A percentile compares a stretch with the other conserved stretches of the same genome.
These are phyloP conservation scores for Callosobruchus maculatus DNA, from an alignment of 2,888 invertebrate species.

Conservation along the genomic window DNA sequence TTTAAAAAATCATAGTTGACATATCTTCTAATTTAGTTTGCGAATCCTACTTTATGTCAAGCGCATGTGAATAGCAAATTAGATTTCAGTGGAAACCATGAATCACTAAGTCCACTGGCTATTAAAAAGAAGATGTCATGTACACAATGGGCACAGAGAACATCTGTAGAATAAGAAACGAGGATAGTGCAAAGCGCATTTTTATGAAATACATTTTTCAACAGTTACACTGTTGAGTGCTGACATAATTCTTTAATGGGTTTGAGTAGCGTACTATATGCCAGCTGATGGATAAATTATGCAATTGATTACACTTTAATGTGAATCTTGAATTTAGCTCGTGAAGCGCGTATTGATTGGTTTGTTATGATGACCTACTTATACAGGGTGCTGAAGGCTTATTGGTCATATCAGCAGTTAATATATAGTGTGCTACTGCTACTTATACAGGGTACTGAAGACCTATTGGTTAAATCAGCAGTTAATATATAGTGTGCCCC, in stretches of 20 bases:
- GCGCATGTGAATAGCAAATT: background rate
- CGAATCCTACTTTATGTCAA: background rate
- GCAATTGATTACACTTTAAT: background rate
- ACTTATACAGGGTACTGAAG: too few relatives aligned
- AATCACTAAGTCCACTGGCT: background rate
- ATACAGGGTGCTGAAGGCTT: background rate
- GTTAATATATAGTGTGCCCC: too few relatives aligned
- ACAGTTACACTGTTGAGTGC: background rate
- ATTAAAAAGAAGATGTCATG: background rate
- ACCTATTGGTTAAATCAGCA: too few relatives aligned
- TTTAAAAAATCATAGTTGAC: background rate
- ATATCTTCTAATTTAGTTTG: background rate
- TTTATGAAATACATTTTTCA: background rate
- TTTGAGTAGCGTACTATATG: background rate
- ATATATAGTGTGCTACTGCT: too few relatives aligned
- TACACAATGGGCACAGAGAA: background rate
- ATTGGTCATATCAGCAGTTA: too few relatives aligned
- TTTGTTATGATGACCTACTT: background rate
- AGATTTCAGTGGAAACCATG: background rate
- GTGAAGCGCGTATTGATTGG: background rate
- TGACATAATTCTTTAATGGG: background rate
- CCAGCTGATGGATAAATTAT: background rate
- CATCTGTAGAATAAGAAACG: background rate
- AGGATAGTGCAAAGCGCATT: background rate
- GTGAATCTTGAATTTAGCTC: background rate